Conservation (phyloP, 2,113 vertebrate species). For the Lepisosteus oculatus region DNA sequence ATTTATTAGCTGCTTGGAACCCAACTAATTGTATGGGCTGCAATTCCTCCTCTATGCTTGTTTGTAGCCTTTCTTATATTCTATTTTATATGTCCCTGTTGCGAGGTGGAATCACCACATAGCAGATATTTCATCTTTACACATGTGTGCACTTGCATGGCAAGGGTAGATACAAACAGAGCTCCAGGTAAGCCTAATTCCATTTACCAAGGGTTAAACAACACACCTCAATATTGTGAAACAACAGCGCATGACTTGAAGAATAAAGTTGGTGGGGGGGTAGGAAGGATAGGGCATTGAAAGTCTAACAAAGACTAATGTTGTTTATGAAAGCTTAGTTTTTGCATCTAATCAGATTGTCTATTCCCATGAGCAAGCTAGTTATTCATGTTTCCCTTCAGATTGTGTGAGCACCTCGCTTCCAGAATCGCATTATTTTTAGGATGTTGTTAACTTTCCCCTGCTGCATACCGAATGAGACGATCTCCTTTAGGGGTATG, state of each 20-base stretch:
- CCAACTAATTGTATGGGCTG: too few relatives aligned
- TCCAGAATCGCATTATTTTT: constrained; percentile 95
- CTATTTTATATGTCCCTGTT: too few relatives aligned
- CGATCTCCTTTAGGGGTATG: constrained; percentile 93
- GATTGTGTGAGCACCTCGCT: constrained; percentile 85
- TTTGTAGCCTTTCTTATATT: too few relatives aligned
- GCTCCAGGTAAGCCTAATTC: neutral
- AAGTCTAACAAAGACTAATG: constrained; percentile 74
- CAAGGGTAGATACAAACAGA: neutral
- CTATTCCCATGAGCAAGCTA: constrained; percentile 85
- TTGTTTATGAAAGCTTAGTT: constrained; percentile 86
- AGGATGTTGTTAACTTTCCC: constrained; percentile 94
- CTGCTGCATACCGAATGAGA: constrained; percentile 93
- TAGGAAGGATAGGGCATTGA: constrained; percentile 12
- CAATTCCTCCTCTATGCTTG: too few relatives aligned
- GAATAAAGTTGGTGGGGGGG: neutral
- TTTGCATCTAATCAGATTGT: constrained; percentile 86
- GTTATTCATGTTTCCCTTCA: constrained; percentile 86
- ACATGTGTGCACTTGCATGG: neutral
- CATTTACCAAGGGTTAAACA: constrained; percentile 9
- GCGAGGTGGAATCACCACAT: too few relatives aligned
- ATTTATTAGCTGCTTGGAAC: too few relatives aligned
- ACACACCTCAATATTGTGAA: neutral
- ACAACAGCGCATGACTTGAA: too few relatives aligned
- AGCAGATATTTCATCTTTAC: too few relatives aligned